A percentile compares a stretch with the other conserved stretches of the same genome.
phyloP scores from a whole-genome alignment of 2,797 vertebrate species.

The Silurus aristotelis region DNA sequence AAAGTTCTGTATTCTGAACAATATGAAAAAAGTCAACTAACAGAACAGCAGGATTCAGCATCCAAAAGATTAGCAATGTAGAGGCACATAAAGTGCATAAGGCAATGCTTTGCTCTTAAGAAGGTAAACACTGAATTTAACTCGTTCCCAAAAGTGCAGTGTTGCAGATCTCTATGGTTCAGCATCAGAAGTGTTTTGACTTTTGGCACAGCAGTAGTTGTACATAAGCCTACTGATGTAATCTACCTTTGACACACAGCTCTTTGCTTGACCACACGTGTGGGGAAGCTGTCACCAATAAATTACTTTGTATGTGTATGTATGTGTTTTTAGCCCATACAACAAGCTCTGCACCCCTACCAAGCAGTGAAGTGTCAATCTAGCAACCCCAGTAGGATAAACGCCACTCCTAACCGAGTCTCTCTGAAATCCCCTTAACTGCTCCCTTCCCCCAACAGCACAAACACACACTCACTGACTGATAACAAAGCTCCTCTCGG shows the following conservation, averaged over 20 bases:
- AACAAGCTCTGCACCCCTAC: constrained; percentile 36
- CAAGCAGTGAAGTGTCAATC: constrained; percentile 50
- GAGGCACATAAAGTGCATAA: neutral
- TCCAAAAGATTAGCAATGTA: constrained; percentile 14
- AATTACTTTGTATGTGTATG: constrained; percentile 20
- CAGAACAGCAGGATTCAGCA: constrained; percentile 17
- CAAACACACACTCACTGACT: constrained; percentile 22
- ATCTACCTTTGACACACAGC: constrained; percentile 43
- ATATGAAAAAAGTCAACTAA: constrained; percentile 27
- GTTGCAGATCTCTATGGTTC: neutral
- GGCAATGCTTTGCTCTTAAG: neutral
- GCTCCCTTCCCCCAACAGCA: neutral
- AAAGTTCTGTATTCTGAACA: constrained; percentile 34
- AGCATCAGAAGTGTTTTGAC: constrained; percentile 15
- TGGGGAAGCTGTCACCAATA: constrained; percentile 35
- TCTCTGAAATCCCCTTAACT: neutral
- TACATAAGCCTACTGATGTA: constrained; percentile 37
- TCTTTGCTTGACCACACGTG: constrained; percentile 41
- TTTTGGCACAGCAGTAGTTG: constrained; percentile 17
- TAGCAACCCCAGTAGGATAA: constrained; percentile 43
- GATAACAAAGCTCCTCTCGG: constrained; percentile 19
- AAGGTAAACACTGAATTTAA: constrained; percentile 7
- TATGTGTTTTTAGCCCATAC: constrained; percentile 10
- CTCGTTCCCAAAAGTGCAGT: neutral
- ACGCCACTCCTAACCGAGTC: constrained; percentile 38